These are phyloP conservation scores for Mimachlamys varia DNA, from an alignment of 2,888 invertebrate species.

Conservation along the genomic window DNA sequence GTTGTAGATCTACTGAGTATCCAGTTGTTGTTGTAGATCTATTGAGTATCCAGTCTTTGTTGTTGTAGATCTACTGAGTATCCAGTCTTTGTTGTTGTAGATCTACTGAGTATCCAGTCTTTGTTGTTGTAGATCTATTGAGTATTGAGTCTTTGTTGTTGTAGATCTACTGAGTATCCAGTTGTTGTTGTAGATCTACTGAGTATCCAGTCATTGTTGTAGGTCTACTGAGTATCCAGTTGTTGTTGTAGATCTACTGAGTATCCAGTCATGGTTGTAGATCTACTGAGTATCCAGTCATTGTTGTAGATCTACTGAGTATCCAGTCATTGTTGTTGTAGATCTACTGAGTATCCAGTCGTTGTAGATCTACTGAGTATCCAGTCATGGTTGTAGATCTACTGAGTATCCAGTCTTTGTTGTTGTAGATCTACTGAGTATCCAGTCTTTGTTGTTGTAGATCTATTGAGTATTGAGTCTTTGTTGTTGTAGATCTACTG, in stretches of 20 bases:
- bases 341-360: too few species aligned
- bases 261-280: constrained; percentile 60
- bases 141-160: not conserved
- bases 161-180: not conserved
- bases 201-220: too few species aligned
- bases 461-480: not conserved
- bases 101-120: constrained; percentile 78
- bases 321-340: constrained; percentile 31
- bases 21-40: too few species aligned
- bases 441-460: constrained; percentile 72
- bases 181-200: constrained; percentile 37
- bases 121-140: too few species aligned
- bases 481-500: not conserved
- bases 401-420: not conserved
- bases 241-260: too few species aligned
- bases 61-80: too few species aligned
- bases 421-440: constrained; percentile 77
- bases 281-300: constrained; percentile 77
- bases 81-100: constrained; percentile 61
- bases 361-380: too few species aligned
- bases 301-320: constrained; percentile 65
- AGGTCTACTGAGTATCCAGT: too few species aligned
- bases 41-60: too few species aligned
- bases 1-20: not conserved
- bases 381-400: too few species aligned